Evolutionary conservation across 2,797 vertebrate genomes (phyloP).

Genomic region (Sebastes oblongus): DNA sequence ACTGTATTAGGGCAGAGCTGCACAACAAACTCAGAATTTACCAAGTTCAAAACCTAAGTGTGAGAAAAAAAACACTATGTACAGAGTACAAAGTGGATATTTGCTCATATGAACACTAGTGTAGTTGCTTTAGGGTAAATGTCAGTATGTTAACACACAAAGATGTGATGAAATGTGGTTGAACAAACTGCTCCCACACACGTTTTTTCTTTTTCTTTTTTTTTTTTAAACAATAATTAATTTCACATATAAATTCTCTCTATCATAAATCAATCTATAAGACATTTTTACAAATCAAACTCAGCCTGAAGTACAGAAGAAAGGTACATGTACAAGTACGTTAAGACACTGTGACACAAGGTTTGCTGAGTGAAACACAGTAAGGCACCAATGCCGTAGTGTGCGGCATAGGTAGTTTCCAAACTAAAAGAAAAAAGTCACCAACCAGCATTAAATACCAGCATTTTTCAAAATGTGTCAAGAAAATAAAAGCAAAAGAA

Average conservation of each 20-base stretch:
- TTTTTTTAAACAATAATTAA: slow-evolving; percentile 67
- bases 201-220: slow-evolving; percentile 11
- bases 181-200: slow-evolving; percentile 29
- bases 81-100: not conserved
- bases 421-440: slow-evolving; percentile 50
- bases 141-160: not conserved
- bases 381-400: slow-evolving; percentile 86
- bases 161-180: not conserved
- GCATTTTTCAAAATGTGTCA: slow-evolving; percentile 17
- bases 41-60: not conserved
- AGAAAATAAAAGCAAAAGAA: slow-evolving; percentile 19
- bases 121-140: not conserved
- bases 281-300: slow-evolving; percentile 79
- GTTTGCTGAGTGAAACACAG: slow-evolving; percentile 78
- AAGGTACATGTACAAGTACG: slow-evolving; percentile 75
- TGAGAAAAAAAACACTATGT: not conserved
- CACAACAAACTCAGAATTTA: not conserved
- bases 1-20: not conserved
- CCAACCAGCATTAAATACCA: slow-evolving; percentile 4
- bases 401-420: slow-evolving; percentile 78
- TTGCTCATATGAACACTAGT: not conserved
- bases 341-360: slow-evolving; percentile 74
- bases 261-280: slow-evolving; percentile 78
- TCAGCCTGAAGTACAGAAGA: slow-evolving; percentile 63
- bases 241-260: slow-evolving; percentile 77